Conservation (phyloP, 2,113 vertebrate species). For the Bubo blakistoni region DNA sequence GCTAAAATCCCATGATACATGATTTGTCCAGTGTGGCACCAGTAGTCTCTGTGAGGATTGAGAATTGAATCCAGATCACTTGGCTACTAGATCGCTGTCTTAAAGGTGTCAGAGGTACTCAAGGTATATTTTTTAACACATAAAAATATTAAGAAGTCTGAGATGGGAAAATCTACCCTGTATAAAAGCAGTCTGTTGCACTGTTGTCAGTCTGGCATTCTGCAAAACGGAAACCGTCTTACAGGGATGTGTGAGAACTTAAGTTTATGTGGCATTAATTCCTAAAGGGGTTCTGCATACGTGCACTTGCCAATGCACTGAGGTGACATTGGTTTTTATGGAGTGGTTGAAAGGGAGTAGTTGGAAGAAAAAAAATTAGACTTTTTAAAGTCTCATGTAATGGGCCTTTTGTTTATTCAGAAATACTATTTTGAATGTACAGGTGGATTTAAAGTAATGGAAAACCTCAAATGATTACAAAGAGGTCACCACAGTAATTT, state of each 20-base stretch:
- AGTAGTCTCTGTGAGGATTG: background rate
- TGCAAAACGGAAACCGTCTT: background rate
- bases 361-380: background rate
- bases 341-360: background rate
- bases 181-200: background rate
- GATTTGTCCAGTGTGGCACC: background rate
- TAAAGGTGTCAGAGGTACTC: background rate
- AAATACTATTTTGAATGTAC: background rate
- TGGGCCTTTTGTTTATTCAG: background rate
- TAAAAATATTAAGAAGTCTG: background rate
- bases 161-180: background rate
- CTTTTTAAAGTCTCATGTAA: background rate
- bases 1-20: background rate
- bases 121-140: background rate
- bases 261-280: background rate
- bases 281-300: background rate
- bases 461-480: background rate
- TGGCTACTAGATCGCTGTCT: background rate
- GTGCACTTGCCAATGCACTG: background rate
- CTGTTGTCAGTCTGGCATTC: background rate
- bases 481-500: background rate
- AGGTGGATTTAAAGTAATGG: background rate
- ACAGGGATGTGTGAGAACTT: background rate
- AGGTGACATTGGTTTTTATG: background rate
- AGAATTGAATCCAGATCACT: background rate